Percentiles rank a stretch among this genome's conserved stretches.
Conservation (phyloP, 2,888 invertebrate genomes). For the Acronicta alni region DNA sequence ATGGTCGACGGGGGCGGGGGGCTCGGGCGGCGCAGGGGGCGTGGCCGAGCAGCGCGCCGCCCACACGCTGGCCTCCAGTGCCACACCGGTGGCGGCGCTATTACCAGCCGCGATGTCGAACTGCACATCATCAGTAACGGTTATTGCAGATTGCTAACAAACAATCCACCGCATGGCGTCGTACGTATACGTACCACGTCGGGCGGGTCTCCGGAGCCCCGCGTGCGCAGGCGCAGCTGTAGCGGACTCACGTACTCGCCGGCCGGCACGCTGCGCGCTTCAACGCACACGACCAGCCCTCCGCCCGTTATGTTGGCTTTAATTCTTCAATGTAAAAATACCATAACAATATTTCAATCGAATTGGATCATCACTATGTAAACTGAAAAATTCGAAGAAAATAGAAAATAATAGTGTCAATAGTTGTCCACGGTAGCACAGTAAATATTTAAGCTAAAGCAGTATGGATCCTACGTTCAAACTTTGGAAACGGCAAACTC, state of each 20-base stretch:
- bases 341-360: not conserved
- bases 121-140: conserved; percentile 12
- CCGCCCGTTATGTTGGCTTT: conserved; percentile 76
- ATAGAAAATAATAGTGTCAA: too few species aligned
- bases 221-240: conserved; percentile 75
- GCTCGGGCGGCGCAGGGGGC: conserved; percentile 53
- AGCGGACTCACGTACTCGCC: conserved; percentile 76
- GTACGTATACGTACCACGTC: conserved; percentile 68
- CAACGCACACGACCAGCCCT: conserved; percentile 80
- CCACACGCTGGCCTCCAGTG: conserved; percentile 64
- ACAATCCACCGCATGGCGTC: conserved; percentile 65
- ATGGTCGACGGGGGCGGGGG: conserved; percentile 30
- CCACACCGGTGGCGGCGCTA: conserved; percentile 62
- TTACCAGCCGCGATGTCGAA: conserved; percentile 68
- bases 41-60: conserved; percentile 62
- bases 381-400: too few species aligned
- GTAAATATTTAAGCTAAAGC: too few species aligned
- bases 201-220: conserved; percentile 73
- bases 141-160: conserved; percentile 26
- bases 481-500: too few species aligned
- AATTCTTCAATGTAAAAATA: conserved; percentile 60
- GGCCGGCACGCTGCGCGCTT: conserved; percentile 72
- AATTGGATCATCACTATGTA: too few species aligned
- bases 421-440: too few species aligned
- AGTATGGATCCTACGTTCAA: too few species aligned